Conservation (phyloP, 2,113 vertebrate species). For the Elaphurus davidianus region DNA sequence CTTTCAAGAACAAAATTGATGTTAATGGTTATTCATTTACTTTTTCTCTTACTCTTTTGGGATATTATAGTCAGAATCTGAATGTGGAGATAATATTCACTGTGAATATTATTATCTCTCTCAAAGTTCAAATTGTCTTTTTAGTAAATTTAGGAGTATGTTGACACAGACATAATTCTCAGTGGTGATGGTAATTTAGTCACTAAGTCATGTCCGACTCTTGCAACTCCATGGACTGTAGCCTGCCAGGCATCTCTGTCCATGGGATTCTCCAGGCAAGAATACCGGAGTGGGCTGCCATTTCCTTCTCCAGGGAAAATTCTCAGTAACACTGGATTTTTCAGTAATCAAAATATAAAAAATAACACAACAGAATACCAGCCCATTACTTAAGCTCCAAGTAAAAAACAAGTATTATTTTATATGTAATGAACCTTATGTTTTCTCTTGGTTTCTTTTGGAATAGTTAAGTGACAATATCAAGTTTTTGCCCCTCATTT, state of each 20-base stretch:
- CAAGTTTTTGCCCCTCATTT: background rate
- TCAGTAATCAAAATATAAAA: background rate
- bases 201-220: background rate
- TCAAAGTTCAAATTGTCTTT: background rate
- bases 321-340: background rate
- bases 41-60: background rate
- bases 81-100: background rate
- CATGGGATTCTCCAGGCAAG: background rate
- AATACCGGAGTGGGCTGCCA: background rate
- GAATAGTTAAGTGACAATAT: background rate
- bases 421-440: background rate
- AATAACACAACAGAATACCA: background rate
- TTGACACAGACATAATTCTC: background rate
- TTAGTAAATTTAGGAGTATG: background rate
- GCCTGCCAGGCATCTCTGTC: background rate
- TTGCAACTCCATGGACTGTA: accelerated
- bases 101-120: background rate
- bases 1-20: slow-evolving; percentile 18
- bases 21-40: background rate
- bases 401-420: background rate
- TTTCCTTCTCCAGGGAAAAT: background rate
- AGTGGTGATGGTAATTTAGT: background rate
- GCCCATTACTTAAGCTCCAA: background rate
- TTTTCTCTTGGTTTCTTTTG: background rate
- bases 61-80: background rate